Conservation (phyloP, 2,113 vertebrate genomes). For the Sclerurus mexicanus region DNA sequence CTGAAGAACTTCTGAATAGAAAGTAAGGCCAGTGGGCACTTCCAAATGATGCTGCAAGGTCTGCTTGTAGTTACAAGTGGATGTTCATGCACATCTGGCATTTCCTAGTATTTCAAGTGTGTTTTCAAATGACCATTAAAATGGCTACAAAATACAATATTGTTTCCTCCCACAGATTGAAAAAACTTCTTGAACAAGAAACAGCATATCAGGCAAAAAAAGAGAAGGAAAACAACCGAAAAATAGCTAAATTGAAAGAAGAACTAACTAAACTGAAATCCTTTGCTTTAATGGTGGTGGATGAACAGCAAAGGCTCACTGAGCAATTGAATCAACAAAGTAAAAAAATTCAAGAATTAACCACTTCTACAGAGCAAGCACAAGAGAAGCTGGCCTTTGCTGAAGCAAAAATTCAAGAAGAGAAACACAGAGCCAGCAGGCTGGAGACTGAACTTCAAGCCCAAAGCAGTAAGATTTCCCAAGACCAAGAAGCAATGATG, state of each 20-base stretch:
- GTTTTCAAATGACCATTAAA: not conserved
- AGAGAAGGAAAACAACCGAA: constrained; percentile 86
- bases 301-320: constrained; percentile 91
- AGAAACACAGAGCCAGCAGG: constrained; percentile 83
- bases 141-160: constrained; percentile 26
- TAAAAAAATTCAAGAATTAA: constrained; percentile 85
- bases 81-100: not conserved
- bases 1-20: not conserved
- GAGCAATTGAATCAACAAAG: constrained; percentile 86
- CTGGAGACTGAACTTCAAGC: constrained; percentile 83
- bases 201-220: constrained; percentile 83
- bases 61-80: not conserved
- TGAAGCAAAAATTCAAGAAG: constrained; percentile 82
- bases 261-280: constrained; percentile 94
- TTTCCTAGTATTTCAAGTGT: not conserved
- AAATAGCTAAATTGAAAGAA: constrained; percentile 82
- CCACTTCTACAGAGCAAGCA: constrained; percentile 75
- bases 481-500: constrained; percentile 88
- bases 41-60: not conserved
- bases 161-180: constrained; percentile 83
- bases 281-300: constrained; percentile 94
- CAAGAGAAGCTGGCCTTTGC: constrained; percentile 82
- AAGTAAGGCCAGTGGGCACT: not conserved
- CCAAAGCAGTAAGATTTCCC: constrained; percentile 77
- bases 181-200: constrained; percentile 90